Evolutionary conservation across 1,140 invertebrate species (phyloP).

Genomic region (Periplaneta americana): DNA sequence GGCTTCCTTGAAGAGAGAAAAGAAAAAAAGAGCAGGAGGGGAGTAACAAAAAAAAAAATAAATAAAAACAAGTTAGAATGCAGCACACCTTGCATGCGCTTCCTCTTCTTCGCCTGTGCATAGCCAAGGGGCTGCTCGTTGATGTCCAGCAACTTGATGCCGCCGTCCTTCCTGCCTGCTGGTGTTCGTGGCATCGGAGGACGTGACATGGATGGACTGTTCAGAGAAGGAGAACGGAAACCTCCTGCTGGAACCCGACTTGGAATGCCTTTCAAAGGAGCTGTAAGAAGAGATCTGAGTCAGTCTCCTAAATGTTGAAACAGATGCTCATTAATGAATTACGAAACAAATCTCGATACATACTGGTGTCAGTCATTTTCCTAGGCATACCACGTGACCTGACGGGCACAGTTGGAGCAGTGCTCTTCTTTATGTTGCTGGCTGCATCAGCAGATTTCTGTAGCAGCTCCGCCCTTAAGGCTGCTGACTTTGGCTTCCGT

Average conservation of each 20-base stretch:
- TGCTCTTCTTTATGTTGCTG: constrained; percentile 82
- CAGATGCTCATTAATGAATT: too few species aligned
- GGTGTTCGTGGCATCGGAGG: constrained; percentile 40
- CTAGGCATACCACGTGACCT: constrained; percentile 89
- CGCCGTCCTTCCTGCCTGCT: constrained; percentile 74
- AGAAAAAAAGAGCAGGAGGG: too few species aligned
- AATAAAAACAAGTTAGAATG: too few species aligned
- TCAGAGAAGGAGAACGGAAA: constrained; percentile 53
- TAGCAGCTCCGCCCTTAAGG: constrained; percentile 80
- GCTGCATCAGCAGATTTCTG: constrained; percentile 88
- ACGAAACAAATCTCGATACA: neutral
- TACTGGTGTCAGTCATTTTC: constrained; percentile 94
- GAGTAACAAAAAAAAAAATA: too few species aligned
- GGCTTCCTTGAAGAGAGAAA: neutral
- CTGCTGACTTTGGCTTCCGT: constrained; percentile 91
- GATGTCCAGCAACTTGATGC: constrained; percentile 90
- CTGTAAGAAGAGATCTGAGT: constrained; percentile 39
- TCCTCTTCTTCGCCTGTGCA: constrained; percentile 49
- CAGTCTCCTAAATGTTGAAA: neutral
- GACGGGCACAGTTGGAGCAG: constrained; percentile 83
- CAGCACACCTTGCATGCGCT: constrained; percentile 11
- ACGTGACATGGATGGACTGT: constrained; percentile 44
- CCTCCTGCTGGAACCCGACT: constrained; percentile 65
- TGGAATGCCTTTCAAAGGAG: constrained; percentile 86
- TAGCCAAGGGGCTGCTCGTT: constrained; percentile 77